These are phyloP conservation scores for honey bee (Apis mellifera) DNA, from an alignment of 1,140 invertebrate species.

Conservation along the genomic window Amel_HAv3.1 CM009943.2:9109001-9109500, in stretches of 20 bases:
- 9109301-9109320: slow-evolving; percentile 71
- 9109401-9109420: background rate
- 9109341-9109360: background rate
- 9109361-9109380: background rate
- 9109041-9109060: background rate
- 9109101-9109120: background rate
- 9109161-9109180: background rate
- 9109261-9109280: slow-evolving; percentile 60
- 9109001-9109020: background rate
- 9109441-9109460: background rate
- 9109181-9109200: too few relatives aligned
- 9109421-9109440: background rate
- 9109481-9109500: too few relatives aligned
- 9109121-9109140: background rate
- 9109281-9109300: slow-evolving; percentile 77
- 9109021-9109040: background rate
- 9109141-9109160: too few relatives aligned
- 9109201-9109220: background rate
- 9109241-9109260: slow-evolving; percentile 62
- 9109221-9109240: slow-evolving; percentile 28
- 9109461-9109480: too few relatives aligned
- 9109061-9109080: background rate
- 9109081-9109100: background rate
- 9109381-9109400: background rate
- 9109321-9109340: slow-evolving; percentile 28